Evolutionary conservation across 2,888 invertebrate species (phyloP), one percentile per base, ranked within the genome.

Genomic region (Drosophila buzzatii): DNA sequence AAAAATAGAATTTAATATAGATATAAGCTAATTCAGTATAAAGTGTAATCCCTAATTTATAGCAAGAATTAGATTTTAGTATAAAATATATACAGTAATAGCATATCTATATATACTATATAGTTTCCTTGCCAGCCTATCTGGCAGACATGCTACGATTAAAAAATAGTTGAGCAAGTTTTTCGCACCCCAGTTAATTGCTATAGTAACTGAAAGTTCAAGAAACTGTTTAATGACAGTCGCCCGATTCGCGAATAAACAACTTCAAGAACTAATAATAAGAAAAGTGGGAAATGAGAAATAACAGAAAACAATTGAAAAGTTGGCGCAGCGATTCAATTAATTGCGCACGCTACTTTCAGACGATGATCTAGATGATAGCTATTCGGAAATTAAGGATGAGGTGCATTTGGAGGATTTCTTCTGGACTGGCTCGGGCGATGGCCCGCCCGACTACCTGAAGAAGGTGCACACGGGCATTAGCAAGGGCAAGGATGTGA

Each of bases 391-490:
- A 65, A 75, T 91, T 8, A 88, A 92, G 56, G 91, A 93, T 62
- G 92, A 93, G 69, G 90, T 93, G 3, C 92, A 92, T 39, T 88
- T 97, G 65, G 97, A 97, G 88, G 97, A 97, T 92, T 98, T 97
- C 93, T 96, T 98, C 92, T 97, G 97, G 97, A 97, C 97, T 0
- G 97, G 97, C 0, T 96, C 96, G 0, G 97, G 97, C 0, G 97
- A 97, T 90, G 97, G 96, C 0, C 95, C 96, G 0, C 94, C 95
- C 10, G 94, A 94, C 0, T 93, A 90, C 66, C 76, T 92, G 9
- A 92, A 91, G 76, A 92, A 92, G 64, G 92, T 93, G 14, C 93
- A 92, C 69, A 92, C 95, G 93, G 87, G 94, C 94, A 81, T 95
- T 93, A 85, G 93, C 94, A 51, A 95, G 94, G 65, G 92, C 84